Percentiles rank a stretch among this genome's conserved stretches.
Conservation (phyloP, 2,888 invertebrate species). For the Spodoptera exigua region DNA sequence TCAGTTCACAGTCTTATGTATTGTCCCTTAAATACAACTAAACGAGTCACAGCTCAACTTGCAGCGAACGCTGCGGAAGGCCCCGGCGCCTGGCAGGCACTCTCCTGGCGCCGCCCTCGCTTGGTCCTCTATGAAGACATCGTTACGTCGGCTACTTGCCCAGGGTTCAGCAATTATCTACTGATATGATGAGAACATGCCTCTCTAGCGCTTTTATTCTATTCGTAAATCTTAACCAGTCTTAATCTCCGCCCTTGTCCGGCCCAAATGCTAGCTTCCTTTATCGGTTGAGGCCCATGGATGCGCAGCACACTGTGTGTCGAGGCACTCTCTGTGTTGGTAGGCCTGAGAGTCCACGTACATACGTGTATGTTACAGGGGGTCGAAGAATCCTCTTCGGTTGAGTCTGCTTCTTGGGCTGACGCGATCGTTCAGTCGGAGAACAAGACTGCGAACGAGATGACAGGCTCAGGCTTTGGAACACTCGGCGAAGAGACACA, state of each 20-base stretch:
- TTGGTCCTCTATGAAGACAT: conserved; percentile 82
- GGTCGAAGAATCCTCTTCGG: conserved; percentile 94
- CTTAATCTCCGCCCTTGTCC: conserved; percentile 77
- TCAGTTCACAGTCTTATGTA: conserved; percentile 77
- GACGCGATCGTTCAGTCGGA: conserved; percentile 82
- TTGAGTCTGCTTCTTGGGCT: conserved; percentile 89
- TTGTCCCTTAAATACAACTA: conserved; percentile 72
- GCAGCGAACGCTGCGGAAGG: conserved; percentile 49
- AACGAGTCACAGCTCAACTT: conserved; percentile 75
- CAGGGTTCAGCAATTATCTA: conserved; percentile 72
- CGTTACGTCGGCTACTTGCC: conserved; percentile 65
- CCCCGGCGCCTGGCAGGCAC: conserved; percentile 42
- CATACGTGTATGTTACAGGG: conserved; percentile 94
- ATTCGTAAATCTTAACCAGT: conserved; percentile 81
- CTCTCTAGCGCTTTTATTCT: conserved; percentile 75
- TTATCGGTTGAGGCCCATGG: conserved; percentile 82
- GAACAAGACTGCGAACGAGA: conserved; percentile 91
- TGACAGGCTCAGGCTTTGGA: conserved; percentile 91
- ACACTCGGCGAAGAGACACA: conserved; percentile 92
- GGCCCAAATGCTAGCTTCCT: conserved; percentile 55
- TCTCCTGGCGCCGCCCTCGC: conserved; percentile 60
- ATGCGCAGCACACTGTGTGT: conserved; percentile 77
- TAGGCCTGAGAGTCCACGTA: conserved; percentile 94
- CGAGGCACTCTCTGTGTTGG: conserved; percentile 95
- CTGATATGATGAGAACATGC: conserved; percentile 83